Evolutionary conservation across 23 tunicate genomes (phyloP).

Genomic region (Halocynthia roretzi): DNA sequence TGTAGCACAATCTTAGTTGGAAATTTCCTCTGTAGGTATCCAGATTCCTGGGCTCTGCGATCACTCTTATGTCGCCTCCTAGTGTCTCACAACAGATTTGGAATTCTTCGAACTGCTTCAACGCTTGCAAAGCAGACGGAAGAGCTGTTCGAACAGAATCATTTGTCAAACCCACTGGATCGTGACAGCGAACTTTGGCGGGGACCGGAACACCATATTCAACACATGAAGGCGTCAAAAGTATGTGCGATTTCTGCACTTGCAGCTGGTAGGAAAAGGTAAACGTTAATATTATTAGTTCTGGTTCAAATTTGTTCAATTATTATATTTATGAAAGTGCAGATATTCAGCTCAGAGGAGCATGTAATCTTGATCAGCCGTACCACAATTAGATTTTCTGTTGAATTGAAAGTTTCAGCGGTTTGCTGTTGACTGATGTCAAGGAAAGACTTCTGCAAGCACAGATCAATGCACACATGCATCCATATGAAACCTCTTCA

Average conservation of each 20-base stretch:
- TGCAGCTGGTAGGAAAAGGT: conserved; percentile 19
- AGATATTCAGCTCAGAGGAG: too few relatives aligned
- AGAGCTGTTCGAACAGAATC: not conserved
- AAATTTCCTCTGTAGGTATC: conserved; percentile 4
- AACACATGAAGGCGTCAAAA: not conserved
- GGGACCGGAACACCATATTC: not conserved
- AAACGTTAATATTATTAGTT: too few relatives aligned
- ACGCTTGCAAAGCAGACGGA: not conserved
- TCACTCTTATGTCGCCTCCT: conserved; percentile 15
- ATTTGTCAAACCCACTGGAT: not conserved
- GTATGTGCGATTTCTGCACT: conserved; percentile 4
- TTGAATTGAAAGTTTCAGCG: too few relatives aligned
- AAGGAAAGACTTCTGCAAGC: conserved; percentile 18
- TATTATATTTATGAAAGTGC: too few relatives aligned
- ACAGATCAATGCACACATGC: conserved; percentile 47
- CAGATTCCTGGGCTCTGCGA: conserved; percentile 5
- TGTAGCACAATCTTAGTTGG: not conserved
- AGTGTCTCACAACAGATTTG: not conserved
- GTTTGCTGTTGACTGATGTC: too few relatives aligned
- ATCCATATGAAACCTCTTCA: conserved; percentile 43
- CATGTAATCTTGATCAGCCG: too few relatives aligned
- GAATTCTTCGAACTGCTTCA: conserved; percentile 3
- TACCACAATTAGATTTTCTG: too few relatives aligned
- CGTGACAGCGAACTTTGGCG: conserved; percentile 21
- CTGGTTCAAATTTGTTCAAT: too few relatives aligned